Percentiles rank a stretch among this genome's conserved stretches.
Evolutionary conservation across 30 jellyfish, hydroid and myxozoan species (phyloP).

Genomic region (Phacellophora camtschatica): DNA sequence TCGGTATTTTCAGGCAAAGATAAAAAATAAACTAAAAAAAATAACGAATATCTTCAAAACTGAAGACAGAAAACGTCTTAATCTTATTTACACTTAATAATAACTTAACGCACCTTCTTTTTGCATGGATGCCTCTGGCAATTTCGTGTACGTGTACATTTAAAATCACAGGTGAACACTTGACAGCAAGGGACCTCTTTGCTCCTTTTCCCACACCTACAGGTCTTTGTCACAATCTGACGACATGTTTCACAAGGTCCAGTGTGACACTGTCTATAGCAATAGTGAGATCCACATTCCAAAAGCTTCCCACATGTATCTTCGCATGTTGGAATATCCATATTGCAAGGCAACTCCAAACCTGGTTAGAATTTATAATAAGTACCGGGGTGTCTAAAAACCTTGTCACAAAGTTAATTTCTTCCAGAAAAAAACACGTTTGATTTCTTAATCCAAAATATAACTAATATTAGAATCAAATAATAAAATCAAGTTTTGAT

Average conservation of each 20-base stretch:
- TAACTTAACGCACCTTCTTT: slow-evolving; percentile 51
- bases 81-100: no score
- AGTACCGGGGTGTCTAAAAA: no score
- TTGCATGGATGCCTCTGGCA: slow-evolving; percentile 93
- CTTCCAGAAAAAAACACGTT: no score
- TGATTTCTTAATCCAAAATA: no score
- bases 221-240: slow-evolving; percentile 70
- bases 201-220: slow-evolving; percentile 80
- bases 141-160: slow-evolving; percentile 68
- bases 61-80: no score
- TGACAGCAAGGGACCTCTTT: slow-evolving; percentile 89
- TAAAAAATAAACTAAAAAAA: no score
- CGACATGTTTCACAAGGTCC: slow-evolving; percentile 96
- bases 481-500: no score
- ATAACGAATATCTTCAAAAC: no score
- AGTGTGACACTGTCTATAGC: slow-evolving; percentile 79
- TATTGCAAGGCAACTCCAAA: slow-evolving; percentile 84
- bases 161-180: slow-evolving; percentile 69
- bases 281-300: slow-evolving; percentile 81
- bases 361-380: no score
- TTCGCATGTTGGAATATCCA: slow-evolving; percentile 76
- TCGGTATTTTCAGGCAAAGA: neutral
- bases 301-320: slow-evolving; percentile 84
- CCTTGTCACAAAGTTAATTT: no score
- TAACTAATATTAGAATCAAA: no score